A percentile compares a stretch with the other conserved stretches of the same genome.
Evolutionary conservation across 1,140 invertebrate species (phyloP).

Genomic region (Sinonovacula constricta): DNA sequence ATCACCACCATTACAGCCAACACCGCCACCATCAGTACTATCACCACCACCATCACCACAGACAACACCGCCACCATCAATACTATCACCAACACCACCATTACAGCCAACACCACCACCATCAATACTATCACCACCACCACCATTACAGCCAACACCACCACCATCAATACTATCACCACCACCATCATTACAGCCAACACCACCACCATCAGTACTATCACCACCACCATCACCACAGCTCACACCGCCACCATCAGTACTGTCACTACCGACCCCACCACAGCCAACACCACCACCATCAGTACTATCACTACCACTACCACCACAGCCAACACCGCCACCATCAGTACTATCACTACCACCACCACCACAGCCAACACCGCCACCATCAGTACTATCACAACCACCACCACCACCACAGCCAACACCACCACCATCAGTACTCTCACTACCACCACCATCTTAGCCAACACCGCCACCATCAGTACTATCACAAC

Average conservation of each 20-base stretch:
- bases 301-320: conserved; percentile 1
- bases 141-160: not conserved
- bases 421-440: not conserved
- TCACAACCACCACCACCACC: conserved; percentile 1
- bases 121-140: conserved; percentile 1
- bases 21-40: conserved; percentile 1
- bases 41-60: not conserved
- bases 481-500: not conserved
- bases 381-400: conserved; percentile 1
- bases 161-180: conserved; percentile 1
- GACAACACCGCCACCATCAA: not conserved
- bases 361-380: not conserved
- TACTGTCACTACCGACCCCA: not conserved
- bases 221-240: not conserved
- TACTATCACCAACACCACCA: conserved; percentile 1
- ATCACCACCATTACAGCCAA: not conserved
- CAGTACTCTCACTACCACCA: not conserved
- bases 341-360: conserved; percentile 1
- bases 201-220: conserved; percentile 1
- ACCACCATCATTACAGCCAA: not conserved
- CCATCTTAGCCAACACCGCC: not conserved
- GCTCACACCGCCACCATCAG: not conserved
- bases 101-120: not conserved
- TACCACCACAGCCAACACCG: not conserved
- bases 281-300: not conserved